Conservation (phyloP, 2,888 invertebrate species). For the Apamea crenata region DNA sequence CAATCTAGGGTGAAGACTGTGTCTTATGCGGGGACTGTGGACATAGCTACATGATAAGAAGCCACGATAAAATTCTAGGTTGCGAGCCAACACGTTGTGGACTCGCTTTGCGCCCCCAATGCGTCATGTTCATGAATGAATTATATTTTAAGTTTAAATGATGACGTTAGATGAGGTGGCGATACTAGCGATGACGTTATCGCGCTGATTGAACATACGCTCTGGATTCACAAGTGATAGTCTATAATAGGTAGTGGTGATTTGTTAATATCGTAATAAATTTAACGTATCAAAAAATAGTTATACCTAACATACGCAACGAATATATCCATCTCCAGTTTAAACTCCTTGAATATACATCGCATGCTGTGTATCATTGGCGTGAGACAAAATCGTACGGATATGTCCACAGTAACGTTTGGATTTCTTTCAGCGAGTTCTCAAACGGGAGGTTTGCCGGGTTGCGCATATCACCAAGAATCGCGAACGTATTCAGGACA, state of each 20-base stretch:
- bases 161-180: neutral
- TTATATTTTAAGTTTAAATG: neutral
- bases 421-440: conserved; percentile 67
- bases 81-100: conserved; percentile 32
- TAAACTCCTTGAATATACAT: conserved; percentile 10
- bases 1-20: conserved; percentile 24
- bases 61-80: conserved; percentile 49
- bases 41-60: conserved; percentile 46
- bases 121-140: conserved; percentile 14
- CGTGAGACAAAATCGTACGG: conserved; percentile 44
- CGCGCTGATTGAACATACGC: neutral
- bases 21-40: conserved; percentile 29
- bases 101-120: conserved; percentile 5
- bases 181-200: conserved; percentile 1
- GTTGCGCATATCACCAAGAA: conserved; percentile 72
- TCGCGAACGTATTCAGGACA: conserved; percentile 81
- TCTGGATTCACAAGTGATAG: neutral
- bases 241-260: neutral
- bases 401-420: conserved; percentile 56
- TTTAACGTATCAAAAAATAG: neutral
- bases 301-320: neutral
- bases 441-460: conserved; percentile 60
- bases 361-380: conserved; percentile 34
- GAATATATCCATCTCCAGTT: neutral
- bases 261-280: neutral